phyloP scores from a whole-genome alignment of 2,797 vertebrate genomes.

The Chloroceryle amazona region DNA sequence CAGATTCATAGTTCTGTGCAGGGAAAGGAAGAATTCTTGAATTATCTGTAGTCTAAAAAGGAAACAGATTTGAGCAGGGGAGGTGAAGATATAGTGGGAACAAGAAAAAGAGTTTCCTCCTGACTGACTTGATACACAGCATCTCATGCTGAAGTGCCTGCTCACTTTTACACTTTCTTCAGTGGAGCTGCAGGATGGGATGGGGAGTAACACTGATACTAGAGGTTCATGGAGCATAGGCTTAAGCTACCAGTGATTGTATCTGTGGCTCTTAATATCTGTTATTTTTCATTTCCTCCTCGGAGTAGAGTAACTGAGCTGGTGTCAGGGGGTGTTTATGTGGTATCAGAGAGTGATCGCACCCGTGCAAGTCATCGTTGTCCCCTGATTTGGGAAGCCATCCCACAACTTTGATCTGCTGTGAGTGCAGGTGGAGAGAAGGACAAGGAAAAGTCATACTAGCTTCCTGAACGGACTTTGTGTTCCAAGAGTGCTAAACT shows the following conservation, averaged over 20 bases:
- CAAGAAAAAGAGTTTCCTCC: neutral
- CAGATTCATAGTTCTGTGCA: neutral
- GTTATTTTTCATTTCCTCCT: accelerated
- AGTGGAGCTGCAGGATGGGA: neutral
- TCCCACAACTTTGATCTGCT: neutral
- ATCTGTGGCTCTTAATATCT: neutral
- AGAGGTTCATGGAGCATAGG: neutral
- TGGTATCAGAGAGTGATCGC: neutral
- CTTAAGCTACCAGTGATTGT: neutral
- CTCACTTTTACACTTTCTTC: neutral
- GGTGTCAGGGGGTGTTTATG: neutral
- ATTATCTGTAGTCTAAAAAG: neutral
- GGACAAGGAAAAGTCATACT: conserved; percentile 27
- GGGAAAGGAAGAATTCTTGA: neutral
- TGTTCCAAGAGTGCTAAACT: conserved; percentile 26
- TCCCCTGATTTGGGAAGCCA: neutral
- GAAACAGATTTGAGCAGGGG: neutral
- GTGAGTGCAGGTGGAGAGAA: conserved; percentile 63
- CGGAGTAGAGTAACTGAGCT: neutral
- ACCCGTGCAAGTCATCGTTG: neutral
- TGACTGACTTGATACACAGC: neutral
- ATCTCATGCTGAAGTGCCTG: neutral
- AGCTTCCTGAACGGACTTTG: conserved; percentile 42
- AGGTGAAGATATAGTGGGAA: neutral
- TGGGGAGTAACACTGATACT: neutral